phyloP scores from a whole-genome alignment of 2,797 vertebrate genomes.

The Octomys mimax region DNA sequence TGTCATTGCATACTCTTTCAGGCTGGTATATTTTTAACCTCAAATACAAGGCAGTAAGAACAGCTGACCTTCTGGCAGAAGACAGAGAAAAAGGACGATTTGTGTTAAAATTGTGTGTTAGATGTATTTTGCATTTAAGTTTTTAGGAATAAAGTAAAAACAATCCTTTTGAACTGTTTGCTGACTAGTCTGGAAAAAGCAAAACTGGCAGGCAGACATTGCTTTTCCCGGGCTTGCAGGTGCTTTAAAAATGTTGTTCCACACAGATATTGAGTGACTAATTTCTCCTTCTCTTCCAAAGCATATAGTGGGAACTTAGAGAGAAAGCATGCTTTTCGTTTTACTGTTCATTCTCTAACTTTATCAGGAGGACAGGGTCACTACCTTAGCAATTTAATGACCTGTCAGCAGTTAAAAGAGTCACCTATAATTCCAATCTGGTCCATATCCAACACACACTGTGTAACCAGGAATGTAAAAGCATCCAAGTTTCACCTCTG shows the following conservation, averaged over 20 bases:
- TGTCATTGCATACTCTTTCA: slow-evolving; percentile 1
- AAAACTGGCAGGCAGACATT: neutral
- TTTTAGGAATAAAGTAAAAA: slow-evolving; percentile 34
- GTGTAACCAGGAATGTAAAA: neutral
- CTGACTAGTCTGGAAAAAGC: neutral
- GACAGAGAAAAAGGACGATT: neutral
- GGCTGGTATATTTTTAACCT: slow-evolving; percentile 31
- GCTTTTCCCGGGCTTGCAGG: neutral
- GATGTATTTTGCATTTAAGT: neutral
- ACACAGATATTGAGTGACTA: fast-evolving
- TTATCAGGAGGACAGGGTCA: fast-evolving
- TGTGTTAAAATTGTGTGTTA: neutral
- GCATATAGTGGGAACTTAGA: neutral
- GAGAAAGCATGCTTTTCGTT: neutral
- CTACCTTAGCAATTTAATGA: neutral
- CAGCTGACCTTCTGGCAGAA: neutral
- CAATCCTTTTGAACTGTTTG: neutral
- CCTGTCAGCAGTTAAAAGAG: neutral
- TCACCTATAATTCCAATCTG: neutral
- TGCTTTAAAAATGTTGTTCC: neutral
- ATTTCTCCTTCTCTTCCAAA: neutral
- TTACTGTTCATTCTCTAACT: neutral
- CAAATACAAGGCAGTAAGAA: neutral
- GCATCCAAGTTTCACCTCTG: neutral
- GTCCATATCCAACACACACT: neutral